Evolutionary conservation across 2,888 invertebrate genomes (phyloP), one percentile per base, ranked within the genome.

Genomic region (Gortyna flavago): DNA sequence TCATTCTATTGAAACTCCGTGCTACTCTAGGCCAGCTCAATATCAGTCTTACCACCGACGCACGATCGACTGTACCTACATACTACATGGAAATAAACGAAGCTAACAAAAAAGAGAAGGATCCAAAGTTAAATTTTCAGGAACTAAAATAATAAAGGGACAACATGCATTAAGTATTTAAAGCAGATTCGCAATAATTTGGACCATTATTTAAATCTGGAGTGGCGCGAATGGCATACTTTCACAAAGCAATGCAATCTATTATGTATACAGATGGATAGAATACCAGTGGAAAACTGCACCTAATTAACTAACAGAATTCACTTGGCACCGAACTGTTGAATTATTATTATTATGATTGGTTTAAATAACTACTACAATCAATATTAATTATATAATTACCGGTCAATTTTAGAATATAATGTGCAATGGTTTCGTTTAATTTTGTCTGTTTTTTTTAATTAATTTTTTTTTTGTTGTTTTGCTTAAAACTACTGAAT

Each of bases 181-280:
- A 48, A 76, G 38, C 21, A 61, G 16, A 41, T 77, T 61, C 5
- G 51, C 61, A 65, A 25, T 75, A 21, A 57, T n/a, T 54, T 41
- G 51, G n/a, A 54, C 11, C 13, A 73, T 64, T 76, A 61, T 59
- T 48, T 64, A 69, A 69, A 65, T 70, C n/a, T 29, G 51, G 7
- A 18, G 11, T 72, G 25, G 64, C 38, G 32, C 44, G 32, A 72
- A 64, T 72, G 61, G 65, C 48, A 16, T 35, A 77, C 77, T 82
- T 79, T 85, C 85, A 85, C 77, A 77, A 65, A 54, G 62, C 77
- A 73, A 65, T 66, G n/a, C 41, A 59, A 72, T 85, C 38, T 38
- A 81, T 80, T 65, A 77, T 77, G 80, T 72, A 77, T 84, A 66
- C 67, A 64, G 69, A 54, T 77, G 18, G 29, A 13, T 68, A 59